A percentile compares a stretch with the other conserved stretches of the same genome.
Conservation (phyloP, 1,140 invertebrate species). For the Aphelenchoides avenae region DNA sequence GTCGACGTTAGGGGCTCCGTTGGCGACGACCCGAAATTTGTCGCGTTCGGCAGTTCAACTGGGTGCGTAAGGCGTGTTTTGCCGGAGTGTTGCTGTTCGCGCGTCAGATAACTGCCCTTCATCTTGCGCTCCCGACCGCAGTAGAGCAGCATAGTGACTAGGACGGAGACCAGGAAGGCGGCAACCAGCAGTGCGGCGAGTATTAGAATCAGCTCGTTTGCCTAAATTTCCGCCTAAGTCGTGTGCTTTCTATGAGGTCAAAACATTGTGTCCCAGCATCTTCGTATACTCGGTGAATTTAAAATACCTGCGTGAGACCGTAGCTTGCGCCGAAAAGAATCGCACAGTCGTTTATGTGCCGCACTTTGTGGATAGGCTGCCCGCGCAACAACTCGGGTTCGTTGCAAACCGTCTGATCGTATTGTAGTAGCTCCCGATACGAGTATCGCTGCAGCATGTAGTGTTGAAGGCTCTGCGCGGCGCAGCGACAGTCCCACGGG, state of each 20-base stretch:
- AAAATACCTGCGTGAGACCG: conserved; percentile 46
- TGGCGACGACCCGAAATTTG: conserved; percentile 4
- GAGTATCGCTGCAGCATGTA: conserved; percentile 40
- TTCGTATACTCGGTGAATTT: conserved; percentile 12
- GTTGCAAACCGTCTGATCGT: conserved; percentile 42
- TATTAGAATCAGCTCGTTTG: conserved; percentile 45
- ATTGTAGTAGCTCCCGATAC: conserved; percentile 27
- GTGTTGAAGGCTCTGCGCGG: conserved; percentile 43
- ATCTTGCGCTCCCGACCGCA: conserved; percentile 40
- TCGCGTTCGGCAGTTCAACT: conserved; percentile 7
- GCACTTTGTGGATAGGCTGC: conserved; percentile 37
- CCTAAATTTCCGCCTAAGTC: conserved; percentile 19
- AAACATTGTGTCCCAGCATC: conserved; percentile 18
- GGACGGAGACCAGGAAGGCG: conserved; percentile 33
- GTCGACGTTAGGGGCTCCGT: conserved; percentile 11
- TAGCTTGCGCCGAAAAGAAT: conserved; percentile 55
- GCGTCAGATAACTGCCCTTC: conserved; percentile 47
- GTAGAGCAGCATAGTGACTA: conserved; percentile 42
- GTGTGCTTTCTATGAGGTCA: background rate
- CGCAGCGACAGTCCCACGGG: conserved; percentile 55
- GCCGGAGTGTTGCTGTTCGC: conserved; percentile 40
- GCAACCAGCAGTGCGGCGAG: conserved; percentile 39
- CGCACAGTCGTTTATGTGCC: conserved; percentile 56
- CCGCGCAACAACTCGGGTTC: conserved; percentile 38
- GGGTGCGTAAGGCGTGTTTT: conserved; percentile 24